Base-by-base conservation (phyloP, 1,140 invertebrate species). In the Euura saliciscinereae region DNA sequence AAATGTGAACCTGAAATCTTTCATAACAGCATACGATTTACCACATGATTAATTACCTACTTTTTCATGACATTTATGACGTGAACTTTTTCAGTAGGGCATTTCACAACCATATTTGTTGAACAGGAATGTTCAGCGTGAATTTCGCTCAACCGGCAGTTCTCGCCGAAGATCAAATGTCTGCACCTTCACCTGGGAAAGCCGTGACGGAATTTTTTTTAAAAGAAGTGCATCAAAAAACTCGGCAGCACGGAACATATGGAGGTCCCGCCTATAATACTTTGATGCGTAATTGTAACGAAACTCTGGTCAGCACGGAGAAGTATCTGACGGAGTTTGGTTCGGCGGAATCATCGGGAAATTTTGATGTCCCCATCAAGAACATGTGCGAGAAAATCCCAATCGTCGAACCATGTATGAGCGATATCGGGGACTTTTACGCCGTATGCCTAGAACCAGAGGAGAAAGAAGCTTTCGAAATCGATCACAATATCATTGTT, bases 381-480 rank as follows among this genome's bases (percentile, higher is more conserved):
- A 93, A 92, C 74, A 94, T 95, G 79, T 94, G 91, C 78, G 83
- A 85, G 7, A 93, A 92, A 76, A 89, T 88, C 2, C 89, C 90
- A 0, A 78, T 83, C 2, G 84, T 93, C 2, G 89, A 90, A 73
- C 68, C 78, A 0, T 95, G 94, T 76, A 85, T 94, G 11, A 84
- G 77, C 2, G 89, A 91, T 74, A 90, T 93, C 68, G 91, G 90
- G 0, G 79, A 85, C 0, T 84, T 89, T 0, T 65, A 92, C 1
- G 89, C 92, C 73, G 88, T 88, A 0, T 95, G 94, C 75, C 85
- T 95, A 10, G 89, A 89, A 0, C 75, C 83, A 2, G 83, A 89
- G 28, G 93, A 95, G 81, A 85, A 83, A 11, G 86, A 88, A 7
- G 90, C 87, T 66, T 85, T 90, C 6, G 88, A 90, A 65, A 90